Conservation (phyloP, 2,113 vertebrate species). For the Bambusicola thoracicus region DNA sequence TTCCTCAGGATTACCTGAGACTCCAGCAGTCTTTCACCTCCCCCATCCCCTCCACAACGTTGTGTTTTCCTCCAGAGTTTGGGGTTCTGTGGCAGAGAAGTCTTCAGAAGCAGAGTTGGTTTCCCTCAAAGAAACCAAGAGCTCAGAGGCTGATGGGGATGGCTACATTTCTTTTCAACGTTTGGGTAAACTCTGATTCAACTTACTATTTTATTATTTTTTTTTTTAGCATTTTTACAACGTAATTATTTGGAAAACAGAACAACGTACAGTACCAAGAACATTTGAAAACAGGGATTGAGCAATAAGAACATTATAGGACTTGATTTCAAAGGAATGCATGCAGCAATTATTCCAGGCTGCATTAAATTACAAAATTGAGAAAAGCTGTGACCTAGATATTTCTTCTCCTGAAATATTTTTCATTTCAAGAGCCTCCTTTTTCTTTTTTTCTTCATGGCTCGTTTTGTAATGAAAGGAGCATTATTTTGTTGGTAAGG, state of each 20-base stretch:
- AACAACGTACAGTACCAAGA: slow-evolving; percentile 31
- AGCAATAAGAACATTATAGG: slow-evolving; percentile 52
- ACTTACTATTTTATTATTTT: not conserved
- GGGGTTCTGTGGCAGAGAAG: not conserved
- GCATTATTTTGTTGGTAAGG: slow-evolving; percentile 43
- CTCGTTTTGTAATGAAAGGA: slow-evolving; percentile 46
- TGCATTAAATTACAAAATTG: slow-evolving; percentile 76
- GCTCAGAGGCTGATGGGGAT: not conserved
- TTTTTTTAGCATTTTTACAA: slow-evolving; percentile 35
- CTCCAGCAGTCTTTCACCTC: not conserved
- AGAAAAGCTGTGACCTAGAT: slow-evolving; percentile 77
- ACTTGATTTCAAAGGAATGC: slow-evolving; percentile 70
- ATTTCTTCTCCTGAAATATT: slow-evolving; percentile 52
- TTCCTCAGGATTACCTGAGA: not conserved
- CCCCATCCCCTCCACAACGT: not conserved
- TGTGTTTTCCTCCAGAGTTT: not conserved
- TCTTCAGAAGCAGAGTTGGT: slow-evolving; percentile 3
- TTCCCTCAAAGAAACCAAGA: not conserved
- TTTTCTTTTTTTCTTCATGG: not conserved
- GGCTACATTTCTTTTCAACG: slow-evolving; percentile 25
- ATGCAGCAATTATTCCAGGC: slow-evolving; percentile 67
- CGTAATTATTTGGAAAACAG: slow-evolving; percentile 61
- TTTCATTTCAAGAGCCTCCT: slow-evolving; percentile 31
- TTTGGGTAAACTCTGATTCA: slow-evolving; percentile 67
- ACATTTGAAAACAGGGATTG: slow-evolving; percentile 52